Evolutionary conservation across 64 coral and sea anemone genomes (phyloP).

Genomic region (Dendrophyllia cribrosa): DNA sequence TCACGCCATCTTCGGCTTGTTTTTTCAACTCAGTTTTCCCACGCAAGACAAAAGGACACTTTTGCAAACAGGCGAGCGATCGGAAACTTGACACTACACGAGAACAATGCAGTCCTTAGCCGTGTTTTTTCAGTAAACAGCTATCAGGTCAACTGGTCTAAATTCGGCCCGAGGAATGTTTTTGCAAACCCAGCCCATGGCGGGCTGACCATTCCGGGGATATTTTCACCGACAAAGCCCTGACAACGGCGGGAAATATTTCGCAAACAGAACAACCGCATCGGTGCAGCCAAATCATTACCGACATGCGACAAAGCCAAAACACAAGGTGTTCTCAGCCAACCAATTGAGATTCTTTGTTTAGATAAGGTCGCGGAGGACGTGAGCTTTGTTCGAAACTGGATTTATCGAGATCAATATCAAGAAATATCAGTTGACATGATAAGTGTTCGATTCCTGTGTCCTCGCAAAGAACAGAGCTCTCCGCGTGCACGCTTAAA

Average conservation of each 20-base stretch:
- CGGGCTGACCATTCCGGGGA: constrained; percentile 14
- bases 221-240: constrained; percentile 25
- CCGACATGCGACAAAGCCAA: constrained; percentile 22
- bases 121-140: constrained; percentile 45
- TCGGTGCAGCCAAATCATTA: neutral
- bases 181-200: constrained; percentile 33
- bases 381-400: neutral
- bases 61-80: constrained; percentile 34
- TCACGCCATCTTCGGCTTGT: constrained; percentile 32
- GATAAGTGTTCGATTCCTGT: neutral
- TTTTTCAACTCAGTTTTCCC: constrained; percentile 35
- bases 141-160: neutral
- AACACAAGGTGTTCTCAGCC: neutral
- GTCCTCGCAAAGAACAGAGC: neutral
- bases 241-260: constrained; percentile 23
- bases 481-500: neutral
- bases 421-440: constrained; percentile 1
- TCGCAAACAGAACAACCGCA: constrained; percentile 36
- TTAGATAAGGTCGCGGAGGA: constrained; percentile 31
- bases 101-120: constrained; percentile 48
- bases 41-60: constrained; percentile 39
- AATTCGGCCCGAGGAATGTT: constrained; percentile 48
- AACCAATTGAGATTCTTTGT: constrained; percentile 26
- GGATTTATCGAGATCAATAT: constrained; percentile 3
- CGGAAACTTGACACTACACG: constrained; percentile 34